phyloP scores from a whole-genome alignment of 2,113 vertebrate genomes.

The Scytalopus superciliaris region DNA sequence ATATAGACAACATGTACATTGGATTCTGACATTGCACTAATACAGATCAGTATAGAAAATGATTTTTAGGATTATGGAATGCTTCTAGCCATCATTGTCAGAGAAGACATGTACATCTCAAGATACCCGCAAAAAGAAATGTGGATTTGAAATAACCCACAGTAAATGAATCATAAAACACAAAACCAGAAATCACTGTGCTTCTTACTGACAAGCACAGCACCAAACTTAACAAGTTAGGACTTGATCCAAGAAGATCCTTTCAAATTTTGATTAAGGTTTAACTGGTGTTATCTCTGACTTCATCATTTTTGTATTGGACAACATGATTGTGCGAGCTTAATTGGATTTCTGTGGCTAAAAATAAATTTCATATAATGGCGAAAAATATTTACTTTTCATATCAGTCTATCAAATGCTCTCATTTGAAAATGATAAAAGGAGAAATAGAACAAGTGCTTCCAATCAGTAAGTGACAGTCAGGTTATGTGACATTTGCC shows the following conservation, averaged over 20 bases:
- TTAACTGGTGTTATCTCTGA: neutral
- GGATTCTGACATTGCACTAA: accelerated
- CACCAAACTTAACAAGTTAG: neutral
- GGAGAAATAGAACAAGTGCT: neutral
- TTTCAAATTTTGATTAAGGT: neutral
- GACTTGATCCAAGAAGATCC: neutral
- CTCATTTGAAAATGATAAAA: neutral
- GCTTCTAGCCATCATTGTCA: neutral
- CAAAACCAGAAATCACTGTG: neutral
- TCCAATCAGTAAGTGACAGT: neutral
- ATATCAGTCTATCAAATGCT: neutral
- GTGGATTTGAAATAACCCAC: neutral
- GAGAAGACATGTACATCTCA: neutral
- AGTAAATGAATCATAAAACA: neutral
- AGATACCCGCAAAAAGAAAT: neutral
- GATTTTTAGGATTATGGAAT: neutral
- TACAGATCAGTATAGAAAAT: neutral
- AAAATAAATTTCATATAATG: neutral
- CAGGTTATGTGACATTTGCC: neutral
- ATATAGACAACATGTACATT: neutral
- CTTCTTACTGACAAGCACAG: neutral
- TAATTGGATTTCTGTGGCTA: neutral
- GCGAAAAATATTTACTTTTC: neutral
- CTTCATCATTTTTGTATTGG: neutral
- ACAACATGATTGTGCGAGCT: neutral